These are phyloP conservation scores for Delphinapterus leucas DNA, from an alignment of 2,113 vertebrate species.

Conservation along the genomic window DNA sequence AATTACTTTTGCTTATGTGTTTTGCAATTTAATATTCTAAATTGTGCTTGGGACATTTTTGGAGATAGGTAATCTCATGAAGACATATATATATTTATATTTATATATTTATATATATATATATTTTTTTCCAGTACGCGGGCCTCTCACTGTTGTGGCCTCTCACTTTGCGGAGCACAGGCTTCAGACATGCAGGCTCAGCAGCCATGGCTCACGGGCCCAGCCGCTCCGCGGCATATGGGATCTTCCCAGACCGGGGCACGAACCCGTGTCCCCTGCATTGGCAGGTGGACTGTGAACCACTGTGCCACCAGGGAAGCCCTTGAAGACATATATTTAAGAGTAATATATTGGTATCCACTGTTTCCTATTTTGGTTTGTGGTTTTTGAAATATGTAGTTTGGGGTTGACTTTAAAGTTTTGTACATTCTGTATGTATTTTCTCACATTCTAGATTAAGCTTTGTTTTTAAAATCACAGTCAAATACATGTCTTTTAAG, in stretches of 20 bases:
- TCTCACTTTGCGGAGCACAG: too few relatives aligned
- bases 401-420: background rate
- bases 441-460: background rate
- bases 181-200: too few relatives aligned
- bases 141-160: too few relatives aligned
- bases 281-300: too few relatives aligned
- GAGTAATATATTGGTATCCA: background rate
- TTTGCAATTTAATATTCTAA: slow-evolving; percentile 55
- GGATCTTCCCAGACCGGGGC: too few relatives aligned
- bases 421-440: background rate
- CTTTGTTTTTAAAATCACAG: background rate
- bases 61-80: slow-evolving; percentile 15
- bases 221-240: too few relatives aligned
- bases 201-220: too few relatives aligned
- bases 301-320: too few relatives aligned
- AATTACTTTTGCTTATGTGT: slow-evolving; percentile 42
- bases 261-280: too few relatives aligned
- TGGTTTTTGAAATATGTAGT: background rate
- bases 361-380: background rate
- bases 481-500: background rate
- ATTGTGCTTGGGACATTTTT: background rate
- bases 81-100: background rate
- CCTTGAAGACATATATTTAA: background rate
- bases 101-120: too few relatives aligned
- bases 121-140: too few relatives aligned